These are phyloP conservation scores for Papilio aristodemus DNA, from an alignment of 1,140 invertebrate genomes.

Conservation along the genomic window DNA sequence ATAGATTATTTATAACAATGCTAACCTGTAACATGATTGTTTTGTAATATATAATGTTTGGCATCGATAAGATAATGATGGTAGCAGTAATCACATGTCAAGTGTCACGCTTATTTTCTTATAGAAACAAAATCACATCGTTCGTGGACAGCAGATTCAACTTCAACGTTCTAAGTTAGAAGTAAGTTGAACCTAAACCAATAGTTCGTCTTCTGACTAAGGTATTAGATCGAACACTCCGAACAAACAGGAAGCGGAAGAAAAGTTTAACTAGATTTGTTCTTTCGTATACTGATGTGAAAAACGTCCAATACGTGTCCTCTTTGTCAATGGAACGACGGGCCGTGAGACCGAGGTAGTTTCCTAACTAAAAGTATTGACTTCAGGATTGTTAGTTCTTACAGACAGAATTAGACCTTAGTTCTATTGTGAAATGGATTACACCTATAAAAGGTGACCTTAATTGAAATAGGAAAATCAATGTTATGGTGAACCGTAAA, in stretches of 20 bases:
- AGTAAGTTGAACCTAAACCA: constrained; percentile 17
- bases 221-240: constrained; percentile 16
- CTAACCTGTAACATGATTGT: too few relatives aligned
- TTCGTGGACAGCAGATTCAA: neutral
- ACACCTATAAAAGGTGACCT: neutral
- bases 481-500: too few relatives aligned
- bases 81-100: too few relatives aligned
- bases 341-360: neutral
- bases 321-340: constrained; percentile 22
- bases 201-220: constrained; percentile 22
- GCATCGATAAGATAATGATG: too few relatives aligned
- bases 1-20: too few relatives aligned
- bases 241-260: constrained; percentile 25
- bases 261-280: constrained; percentile 32
- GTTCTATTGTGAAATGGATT: neutral
- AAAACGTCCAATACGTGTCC: constrained; percentile 27
- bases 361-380: constrained; percentile 27
- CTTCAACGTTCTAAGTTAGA: neutral
- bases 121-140: neutral
- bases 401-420: neutral
- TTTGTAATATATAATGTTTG: too few relatives aligned
- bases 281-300: constrained; percentile 28
- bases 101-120: neutral
- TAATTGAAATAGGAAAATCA: too few relatives aligned
- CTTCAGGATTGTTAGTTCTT: constrained; percentile 3